Base-by-base conservation (phyloP, 2,113 vertebrate species). In the Dicaeum eximium region DNA sequence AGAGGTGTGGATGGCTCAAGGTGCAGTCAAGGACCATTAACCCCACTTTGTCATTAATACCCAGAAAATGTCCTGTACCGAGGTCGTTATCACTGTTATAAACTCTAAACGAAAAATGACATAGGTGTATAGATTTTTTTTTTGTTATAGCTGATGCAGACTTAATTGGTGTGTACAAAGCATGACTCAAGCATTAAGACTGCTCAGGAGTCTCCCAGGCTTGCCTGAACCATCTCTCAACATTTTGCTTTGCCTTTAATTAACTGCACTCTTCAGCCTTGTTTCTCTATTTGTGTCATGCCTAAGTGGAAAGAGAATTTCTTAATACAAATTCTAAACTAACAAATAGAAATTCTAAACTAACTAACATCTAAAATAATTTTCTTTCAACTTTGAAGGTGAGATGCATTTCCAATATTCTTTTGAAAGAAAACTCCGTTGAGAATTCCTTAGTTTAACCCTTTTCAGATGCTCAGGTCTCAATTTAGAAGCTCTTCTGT, bases 21-120 rank as follows among this genome's bases (percentile, higher is more conserved):
- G 83, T 89, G 54, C 58, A 85, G 90, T 70, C 74, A 92, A 92
- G 92, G 91, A 94, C 75, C 78, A 94, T 95, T 97, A 96, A 94
- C 85, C 71, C 57, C 78, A 67, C 40, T 70, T 91, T 88, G 84
- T 73, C 84, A 96, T 94, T 91, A 94, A 90, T 57, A 79, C 62
- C 33, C 78, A 77, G 72, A 93, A 95, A 95, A 92, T 57, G 33
- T 81, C 91, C 92, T 45, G 16, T 62, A 84, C 56, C 54, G 73
- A 93, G 87, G 74, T 95, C 42, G 0, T 95, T 92, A 95, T 82
- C 21, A 23, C 67, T 91, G 66, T 45, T 82, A 92, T 67, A 93
- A 95, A n/a, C 30, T 73, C 57, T 73, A 69, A 91, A 75, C 88
- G 54, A 96, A 95, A 92, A 94, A 88, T 64, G 81, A 72, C 74